These are phyloP conservation scores for Notospermus geniculatus DNA, from an alignment of 1,140 invertebrate genomes.

Conservation along the genomic window DNA sequence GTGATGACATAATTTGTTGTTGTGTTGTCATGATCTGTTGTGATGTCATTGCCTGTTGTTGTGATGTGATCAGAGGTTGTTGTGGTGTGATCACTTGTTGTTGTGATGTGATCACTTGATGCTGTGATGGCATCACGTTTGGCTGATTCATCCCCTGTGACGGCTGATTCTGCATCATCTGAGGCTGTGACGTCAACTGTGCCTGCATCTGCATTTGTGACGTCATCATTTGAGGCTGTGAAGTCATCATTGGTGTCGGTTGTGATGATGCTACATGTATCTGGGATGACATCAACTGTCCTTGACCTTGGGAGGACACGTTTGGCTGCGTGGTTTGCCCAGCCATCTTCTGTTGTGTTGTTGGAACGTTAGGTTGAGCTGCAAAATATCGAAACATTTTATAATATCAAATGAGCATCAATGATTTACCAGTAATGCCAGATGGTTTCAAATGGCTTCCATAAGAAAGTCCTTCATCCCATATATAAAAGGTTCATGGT, in stretches of 20 bases:
- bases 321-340: no score
- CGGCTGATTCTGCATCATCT: constrained; percentile 11
- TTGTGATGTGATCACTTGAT: constrained; percentile 2
- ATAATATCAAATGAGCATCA: no score
- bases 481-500: no score
- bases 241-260: constrained; percentile 10
- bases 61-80: neutral
- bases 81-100: constrained; percentile 3
- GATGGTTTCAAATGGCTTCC: no score
- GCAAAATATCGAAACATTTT: no score
- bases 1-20: neutral
- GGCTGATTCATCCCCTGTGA: constrained; percentile 1
- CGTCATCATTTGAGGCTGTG: constrained; percentile 9
- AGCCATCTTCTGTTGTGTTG: no score
- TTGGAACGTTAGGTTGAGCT: no score
- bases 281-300: neutral
- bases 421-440: no score
- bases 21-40: neutral
- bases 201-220: constrained; percentile 9
- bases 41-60: constrained; percentile 8
- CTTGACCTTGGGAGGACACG: no score
- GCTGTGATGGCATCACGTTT: constrained; percentile 8
- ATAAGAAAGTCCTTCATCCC: no score
- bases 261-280: constrained; percentile 4
- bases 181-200: constrained; percentile 13